phyloP scores from a whole-genome alignment of 2,888 invertebrate genomes.

The Drosophila aldrichi region DNA sequence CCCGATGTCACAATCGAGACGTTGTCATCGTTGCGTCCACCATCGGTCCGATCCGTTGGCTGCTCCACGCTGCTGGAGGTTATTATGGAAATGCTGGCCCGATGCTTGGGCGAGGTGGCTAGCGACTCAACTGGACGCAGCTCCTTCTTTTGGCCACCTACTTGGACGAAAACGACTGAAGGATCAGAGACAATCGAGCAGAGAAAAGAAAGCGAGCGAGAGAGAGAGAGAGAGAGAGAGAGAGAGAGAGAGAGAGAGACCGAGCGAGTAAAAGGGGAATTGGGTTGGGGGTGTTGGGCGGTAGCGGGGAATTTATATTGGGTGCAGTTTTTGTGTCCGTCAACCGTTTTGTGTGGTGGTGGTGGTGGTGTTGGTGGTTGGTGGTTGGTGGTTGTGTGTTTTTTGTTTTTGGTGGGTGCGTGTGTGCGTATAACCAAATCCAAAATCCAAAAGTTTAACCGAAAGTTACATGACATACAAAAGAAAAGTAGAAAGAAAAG shows the following conservation, averaged over 20 bases:
- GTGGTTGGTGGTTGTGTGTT: slow-evolving; percentile 17
- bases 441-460: slow-evolving; percentile 78
- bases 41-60: slow-evolving; percentile 73
- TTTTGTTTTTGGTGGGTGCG: slow-evolving; percentile 45
- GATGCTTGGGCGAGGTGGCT: slow-evolving; percentile 86
- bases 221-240: slow-evolving; percentile 3
- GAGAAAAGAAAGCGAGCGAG: slow-evolving; percentile 15
- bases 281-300: slow-evolving; percentile 5
- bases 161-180: slow-evolving; percentile 85
- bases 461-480: slow-evolving; percentile 67
- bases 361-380: slow-evolving; percentile 27
- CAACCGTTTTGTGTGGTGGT: slow-evolving; percentile 65
- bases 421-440: slow-evolving; percentile 73
- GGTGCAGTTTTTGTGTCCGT: slow-evolving; percentile 72
- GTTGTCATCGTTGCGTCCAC: slow-evolving; percentile 55
- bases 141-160: slow-evolving; percentile 85
- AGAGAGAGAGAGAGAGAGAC: not conserved
- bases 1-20: slow-evolving; percentile 64
- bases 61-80: slow-evolving; percentile 79
- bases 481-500: slow-evolving; percentile 78
- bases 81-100: slow-evolving; percentile 83
- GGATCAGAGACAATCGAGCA: slow-evolving; percentile 66
- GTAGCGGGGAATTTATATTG: slow-evolving; percentile 1
- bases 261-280: slow-evolving; percentile 14
- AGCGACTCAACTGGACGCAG: slow-evolving; percentile 83